Percentiles rank a stretch among this genome's conserved stretches.
phyloP scores from a whole-genome alignment of 2,797 vertebrate genomes.

The Bovichtus diacanthus region DNA sequence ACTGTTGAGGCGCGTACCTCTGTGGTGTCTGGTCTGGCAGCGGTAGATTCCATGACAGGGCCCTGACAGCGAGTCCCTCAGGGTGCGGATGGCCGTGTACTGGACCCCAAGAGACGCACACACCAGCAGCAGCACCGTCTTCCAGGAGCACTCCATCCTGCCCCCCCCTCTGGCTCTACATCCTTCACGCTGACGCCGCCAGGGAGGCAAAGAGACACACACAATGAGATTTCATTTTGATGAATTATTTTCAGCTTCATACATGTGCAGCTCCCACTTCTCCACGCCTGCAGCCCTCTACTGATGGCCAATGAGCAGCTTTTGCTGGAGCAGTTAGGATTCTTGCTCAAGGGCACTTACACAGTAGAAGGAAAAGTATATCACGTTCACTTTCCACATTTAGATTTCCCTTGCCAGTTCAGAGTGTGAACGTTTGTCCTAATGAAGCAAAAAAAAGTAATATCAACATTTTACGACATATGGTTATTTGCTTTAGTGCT shows the following conservation, averaged over 20 bases:
- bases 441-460: background rate
- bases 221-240: constrained; percentile 59
- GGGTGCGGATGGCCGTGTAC: constrained; percentile 87
- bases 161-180: constrained; percentile 70
- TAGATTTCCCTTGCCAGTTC: constrained; percentile 3
- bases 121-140: constrained; percentile 86
- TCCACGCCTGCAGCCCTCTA: constrained; percentile 18
- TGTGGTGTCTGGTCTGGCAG: constrained; percentile 78
- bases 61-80: constrained; percentile 82
- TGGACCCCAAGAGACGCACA: constrained; percentile 87
- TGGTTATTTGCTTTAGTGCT: background rate
- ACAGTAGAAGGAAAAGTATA: constrained; percentile 18
- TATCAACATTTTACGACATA: background rate
- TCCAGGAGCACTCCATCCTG: constrained; percentile 90
- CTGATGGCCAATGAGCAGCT: constrained; percentile 26
- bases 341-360: constrained; percentile 36
- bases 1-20: constrained; percentile 71
- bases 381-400: constrained; percentile 12
- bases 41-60: constrained; percentile 80
- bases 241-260: constrained; percentile 36
- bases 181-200: constrained; percentile 70
- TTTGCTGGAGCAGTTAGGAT: constrained; percentile 16
- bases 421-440: constrained; percentile 8
- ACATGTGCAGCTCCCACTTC: constrained; percentile 28
- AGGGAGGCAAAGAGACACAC: constrained; percentile 46